A percentile compares a stretch with the other conserved stretches of the same genome.
Evolutionary conservation across 2,113 vertebrate species (phyloP).

Genomic region (Galbula dea): DNA sequence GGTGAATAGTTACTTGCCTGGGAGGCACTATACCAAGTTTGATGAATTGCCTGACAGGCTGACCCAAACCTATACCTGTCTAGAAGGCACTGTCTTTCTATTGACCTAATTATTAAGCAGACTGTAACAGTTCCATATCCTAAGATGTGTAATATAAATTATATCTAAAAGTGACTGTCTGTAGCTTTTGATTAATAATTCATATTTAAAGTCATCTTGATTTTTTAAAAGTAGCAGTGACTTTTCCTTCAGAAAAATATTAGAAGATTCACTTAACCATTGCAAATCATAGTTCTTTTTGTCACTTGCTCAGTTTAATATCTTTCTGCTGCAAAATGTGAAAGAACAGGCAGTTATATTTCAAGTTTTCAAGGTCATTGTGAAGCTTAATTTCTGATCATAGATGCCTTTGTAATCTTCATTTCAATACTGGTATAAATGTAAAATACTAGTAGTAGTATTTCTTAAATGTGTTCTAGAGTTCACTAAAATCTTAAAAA

Average conservation of each 20-base stretch:
- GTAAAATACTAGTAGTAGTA: neutral
- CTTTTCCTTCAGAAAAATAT: slow-evolving; percentile 1
- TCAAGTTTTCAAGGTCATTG: neutral
- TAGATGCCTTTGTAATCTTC: neutral
- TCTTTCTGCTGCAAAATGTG: neutral
- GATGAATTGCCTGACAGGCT: slow-evolving; percentile 48
- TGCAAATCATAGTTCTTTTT: neutral
- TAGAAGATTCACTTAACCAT: neutral
- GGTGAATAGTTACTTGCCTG: slow-evolving; percentile 32
- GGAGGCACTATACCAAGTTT: slow-evolving; percentile 19
- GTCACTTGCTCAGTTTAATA: neutral
- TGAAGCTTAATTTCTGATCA: neutral
- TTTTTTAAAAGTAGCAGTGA: neutral
- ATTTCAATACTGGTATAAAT: neutral
- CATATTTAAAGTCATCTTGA: neutral
- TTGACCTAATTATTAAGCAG: slow-evolving; percentile 60
- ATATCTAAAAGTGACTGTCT: neutral
- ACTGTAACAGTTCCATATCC: slow-evolving; percentile 17
- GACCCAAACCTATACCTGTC: slow-evolving; percentile 23
- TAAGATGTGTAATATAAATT: slow-evolving; percentile 12
- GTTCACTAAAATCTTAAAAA: neutral
- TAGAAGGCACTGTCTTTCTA: slow-evolving; percentile 24
- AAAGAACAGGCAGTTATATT: neutral
- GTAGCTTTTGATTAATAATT: slow-evolving; percentile 45
- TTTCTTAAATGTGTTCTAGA: neutral